These are phyloP conservation scores for Trissolcus basalis DNA, from an alignment of 1,140 invertebrate species.

Conservation along the genomic window DNA sequence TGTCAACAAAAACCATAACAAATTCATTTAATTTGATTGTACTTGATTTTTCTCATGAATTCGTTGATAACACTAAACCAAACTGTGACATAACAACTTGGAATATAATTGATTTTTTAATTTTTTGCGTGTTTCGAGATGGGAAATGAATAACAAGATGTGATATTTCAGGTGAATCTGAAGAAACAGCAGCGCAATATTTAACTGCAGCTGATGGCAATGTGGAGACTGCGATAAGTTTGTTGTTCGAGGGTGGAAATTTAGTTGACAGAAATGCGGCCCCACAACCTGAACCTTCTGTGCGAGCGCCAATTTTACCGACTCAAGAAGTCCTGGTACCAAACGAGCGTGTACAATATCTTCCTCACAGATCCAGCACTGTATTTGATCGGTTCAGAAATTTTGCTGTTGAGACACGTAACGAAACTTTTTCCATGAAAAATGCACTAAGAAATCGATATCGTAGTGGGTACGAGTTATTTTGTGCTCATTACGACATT, in stretches of 20 bases:
- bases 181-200: conserved; percentile 68
- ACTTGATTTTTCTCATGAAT: neutral
- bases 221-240: conserved; percentile 71
- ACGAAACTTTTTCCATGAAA: neutral
- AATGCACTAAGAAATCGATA: neutral
- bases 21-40: neutral
- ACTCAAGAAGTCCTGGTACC: conserved; percentile 78
- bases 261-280: conserved; percentile 33
- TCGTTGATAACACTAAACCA: too few species aligned
- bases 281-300: conserved; percentile 68
- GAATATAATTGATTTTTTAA: too few species aligned
- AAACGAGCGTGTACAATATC: conserved; percentile 70
- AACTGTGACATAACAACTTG: too few species aligned
- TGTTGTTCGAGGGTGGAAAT: conserved; percentile 70
- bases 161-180: conserved; percentile 61
- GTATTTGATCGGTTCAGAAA: conserved; percentile 83
- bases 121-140: too few species aligned
- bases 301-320: conserved; percentile 82
- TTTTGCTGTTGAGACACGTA: conserved; percentile 81
- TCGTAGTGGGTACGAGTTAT: too few species aligned
- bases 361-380: conserved; percentile 74
- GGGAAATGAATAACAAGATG: conserved; percentile 1
- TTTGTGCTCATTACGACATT: too few species aligned
- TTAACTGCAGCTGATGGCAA: conserved; percentile 70
- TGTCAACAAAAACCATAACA: conserved; percentile 13